phyloP scores from a whole-genome alignment of 1,140 invertebrate genomes.

The Caenorhabditis latens region DNA sequence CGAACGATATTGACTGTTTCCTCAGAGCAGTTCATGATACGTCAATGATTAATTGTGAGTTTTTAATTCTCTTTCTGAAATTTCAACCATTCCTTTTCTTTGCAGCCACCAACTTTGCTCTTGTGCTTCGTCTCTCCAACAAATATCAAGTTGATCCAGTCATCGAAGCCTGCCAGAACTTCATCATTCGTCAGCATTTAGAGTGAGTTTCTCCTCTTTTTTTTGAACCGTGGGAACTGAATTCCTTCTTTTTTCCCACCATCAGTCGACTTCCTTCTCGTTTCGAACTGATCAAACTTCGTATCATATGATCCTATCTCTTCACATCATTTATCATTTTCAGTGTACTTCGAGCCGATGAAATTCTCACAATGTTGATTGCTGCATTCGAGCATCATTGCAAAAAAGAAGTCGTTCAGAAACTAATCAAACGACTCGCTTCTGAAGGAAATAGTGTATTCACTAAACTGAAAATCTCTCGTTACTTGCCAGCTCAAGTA shows the following conservation, averaged over 20 bases:
- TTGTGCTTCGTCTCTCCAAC: conserved; percentile 65
- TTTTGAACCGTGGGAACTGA: conserved; percentile 15
- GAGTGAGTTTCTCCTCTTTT: conserved; percentile 60
- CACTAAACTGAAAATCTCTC: conserved; percentile 64
- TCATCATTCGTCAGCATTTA: conserved; percentile 59
- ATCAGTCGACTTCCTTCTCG: background rate
- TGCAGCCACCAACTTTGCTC: conserved; percentile 63
- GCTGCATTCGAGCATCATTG: conserved; percentile 61
- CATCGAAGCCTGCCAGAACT: conserved; percentile 62
- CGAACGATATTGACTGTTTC: conserved; percentile 62
- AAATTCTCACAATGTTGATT: conserved; percentile 64
- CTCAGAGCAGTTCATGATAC: conserved; percentile 60
- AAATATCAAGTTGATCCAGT: conserved; percentile 65
- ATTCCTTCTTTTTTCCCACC: background rate
- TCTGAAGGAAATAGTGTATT: conserved; percentile 60
- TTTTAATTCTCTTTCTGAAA: background rate
- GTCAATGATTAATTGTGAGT: conserved; percentile 57
- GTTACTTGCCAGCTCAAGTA: conserved; percentile 61
- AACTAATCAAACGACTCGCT: conserved; percentile 62
- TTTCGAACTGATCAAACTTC: background rate
- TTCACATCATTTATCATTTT: background rate
- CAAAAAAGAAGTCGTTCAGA: conserved; percentile 58
- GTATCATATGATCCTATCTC: background rate
- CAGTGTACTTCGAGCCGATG: conserved; percentile 63
- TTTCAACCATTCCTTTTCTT: background rate